Evolutionary conservation across 2,888 invertebrate species (phyloP), one percentile per base, ranked within the genome.

Genomic region (Acholoe squamosa): DNA sequence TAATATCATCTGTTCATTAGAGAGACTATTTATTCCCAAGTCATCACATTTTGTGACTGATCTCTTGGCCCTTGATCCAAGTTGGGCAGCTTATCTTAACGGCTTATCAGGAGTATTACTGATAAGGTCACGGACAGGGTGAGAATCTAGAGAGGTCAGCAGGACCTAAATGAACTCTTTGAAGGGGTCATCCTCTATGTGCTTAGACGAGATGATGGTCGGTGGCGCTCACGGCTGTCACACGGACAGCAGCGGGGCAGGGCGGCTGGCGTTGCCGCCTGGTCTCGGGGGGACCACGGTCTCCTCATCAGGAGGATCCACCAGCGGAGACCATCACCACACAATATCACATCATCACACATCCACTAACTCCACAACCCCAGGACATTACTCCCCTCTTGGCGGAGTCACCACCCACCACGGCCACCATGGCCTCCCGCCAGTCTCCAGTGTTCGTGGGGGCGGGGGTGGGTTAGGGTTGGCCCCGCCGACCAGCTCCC

Each of bases 181-280:
- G 33, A 80, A 90, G 28, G 84, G 71, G n/a, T 43, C 76, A 0
- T 71, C 84, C 28, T 84, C 84, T 84, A 84, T 90, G 90, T 90
- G 90, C 61, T 61, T 90, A 84, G 90, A 90, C 33, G 90, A 90
- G 77, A 51, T 90, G 52, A 77, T 90, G 90, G 90, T 77, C 25
- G 61, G 52, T 10, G 61, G 61, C 16, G 89, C 43, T 43, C 84
- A 33, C 22, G 43, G 84, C 28, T 84, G 84, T 84, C 84, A 84
- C 84, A 34, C 14, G 51, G 84, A 51, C 43, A 43, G 84, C 22
- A n/a, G 43, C 43, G 71, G 14, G n/a, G 31, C 71, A 22, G 71
- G 71, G n/a, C 28, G 71, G 71, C 71, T 71, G 28, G 28, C 28
- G 3, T 0, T 28, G n/a, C 16, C 84, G 33, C 34, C 28, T n/a